Conservation (phyloP, 1,140 invertebrate species). For the Maconellicoccus hirsutus region DNA sequence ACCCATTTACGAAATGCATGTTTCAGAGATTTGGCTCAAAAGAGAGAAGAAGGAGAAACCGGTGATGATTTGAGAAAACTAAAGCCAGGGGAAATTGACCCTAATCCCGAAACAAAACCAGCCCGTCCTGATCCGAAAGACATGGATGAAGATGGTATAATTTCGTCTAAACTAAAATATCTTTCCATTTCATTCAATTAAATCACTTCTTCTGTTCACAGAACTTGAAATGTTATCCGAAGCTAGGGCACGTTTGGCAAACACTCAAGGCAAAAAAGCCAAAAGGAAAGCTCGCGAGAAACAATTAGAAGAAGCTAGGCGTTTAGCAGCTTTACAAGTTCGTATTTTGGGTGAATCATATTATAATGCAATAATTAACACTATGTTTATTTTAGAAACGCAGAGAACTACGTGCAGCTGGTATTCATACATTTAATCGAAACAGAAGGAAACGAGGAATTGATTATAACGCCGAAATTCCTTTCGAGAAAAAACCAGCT, state of each 20-base stretch:
- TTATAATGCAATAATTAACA: not conserved
- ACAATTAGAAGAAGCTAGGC: slow-evolving; percentile 92
- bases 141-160: slow-evolving; percentile 96
- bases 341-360: slow-evolving; percentile 26
- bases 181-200: not conserved
- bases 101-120: slow-evolving; percentile 98
- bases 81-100: slow-evolving; percentile 98
- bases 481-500: slow-evolving; percentile 89
- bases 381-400: slow-evolving; percentile 54
- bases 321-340: slow-evolving; percentile 86
- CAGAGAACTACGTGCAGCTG: slow-evolving; percentile 89
- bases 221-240: slow-evolving; percentile 99
- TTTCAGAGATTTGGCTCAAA: slow-evolving; percentile 90
- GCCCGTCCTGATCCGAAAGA: slow-evolving; percentile 98
- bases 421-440: slow-evolving; percentile 67
- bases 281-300: slow-evolving; percentile 98
- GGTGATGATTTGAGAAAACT: slow-evolving; percentile 90
- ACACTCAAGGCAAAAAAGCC: slow-evolving; percentile 99
- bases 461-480: slow-evolving; percentile 96
- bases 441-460: slow-evolving; percentile 74
- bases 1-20: slow-evolving; percentile 21
- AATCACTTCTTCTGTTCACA: slow-evolving; percentile 35
- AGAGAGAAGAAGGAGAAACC: slow-evolving; percentile 87
- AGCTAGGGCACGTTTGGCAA: slow-evolving; percentile 91
- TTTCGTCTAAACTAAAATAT: not conserved